These are phyloP conservation scores for Drosophila formosana DNA, from an alignment of 2,888 invertebrate species.

Conservation along the genomic window DNA sequence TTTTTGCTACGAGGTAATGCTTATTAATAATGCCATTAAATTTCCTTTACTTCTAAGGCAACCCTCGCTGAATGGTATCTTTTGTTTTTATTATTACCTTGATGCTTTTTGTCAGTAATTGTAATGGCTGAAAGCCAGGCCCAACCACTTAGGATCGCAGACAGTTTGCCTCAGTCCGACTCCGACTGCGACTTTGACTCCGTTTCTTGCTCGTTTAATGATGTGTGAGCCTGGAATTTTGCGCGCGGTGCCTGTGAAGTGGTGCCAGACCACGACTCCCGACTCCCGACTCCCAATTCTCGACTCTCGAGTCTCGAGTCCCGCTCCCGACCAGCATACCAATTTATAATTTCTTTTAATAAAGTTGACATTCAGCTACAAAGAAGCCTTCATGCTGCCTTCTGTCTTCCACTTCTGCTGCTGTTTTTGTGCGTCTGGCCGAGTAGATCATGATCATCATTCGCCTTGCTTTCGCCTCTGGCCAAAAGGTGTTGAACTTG, in stretches of 20 bases:
- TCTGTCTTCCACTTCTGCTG: not conserved
- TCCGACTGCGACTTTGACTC: constrained; percentile 1
- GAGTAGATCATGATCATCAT: constrained; percentile 73
- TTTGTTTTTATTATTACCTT: constrained; percentile 72
- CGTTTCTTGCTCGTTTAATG: constrained; percentile 75
- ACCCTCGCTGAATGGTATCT: constrained; percentile 44
- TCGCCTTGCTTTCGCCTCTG: not conserved
- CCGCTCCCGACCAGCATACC: constrained; percentile 74
- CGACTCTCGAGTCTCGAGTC: constrained; percentile 15
- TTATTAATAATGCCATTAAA: no score
- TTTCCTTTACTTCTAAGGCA: not conserved
- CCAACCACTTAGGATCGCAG: constrained; percentile 47
- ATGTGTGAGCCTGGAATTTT: constrained; percentile 80
- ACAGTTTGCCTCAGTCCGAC: constrained; percentile 26
- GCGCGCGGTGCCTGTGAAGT: constrained; percentile 76
- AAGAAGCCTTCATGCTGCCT: constrained; percentile 10
- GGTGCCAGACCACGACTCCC: constrained; percentile 8
- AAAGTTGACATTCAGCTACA: constrained; percentile 75
- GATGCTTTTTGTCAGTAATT: constrained; percentile 81
- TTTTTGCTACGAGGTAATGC: no score
- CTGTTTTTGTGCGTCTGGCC: constrained; percentile 56
- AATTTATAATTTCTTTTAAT: constrained; percentile 81
- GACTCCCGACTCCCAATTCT: constrained; percentile 38
- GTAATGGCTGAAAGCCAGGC: constrained; percentile 71
- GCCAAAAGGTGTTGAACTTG: constrained; percentile 70